Evolutionary conservation across 2,888 invertebrate species (phyloP).

Genomic region (Acholoe squamosa): DNA sequence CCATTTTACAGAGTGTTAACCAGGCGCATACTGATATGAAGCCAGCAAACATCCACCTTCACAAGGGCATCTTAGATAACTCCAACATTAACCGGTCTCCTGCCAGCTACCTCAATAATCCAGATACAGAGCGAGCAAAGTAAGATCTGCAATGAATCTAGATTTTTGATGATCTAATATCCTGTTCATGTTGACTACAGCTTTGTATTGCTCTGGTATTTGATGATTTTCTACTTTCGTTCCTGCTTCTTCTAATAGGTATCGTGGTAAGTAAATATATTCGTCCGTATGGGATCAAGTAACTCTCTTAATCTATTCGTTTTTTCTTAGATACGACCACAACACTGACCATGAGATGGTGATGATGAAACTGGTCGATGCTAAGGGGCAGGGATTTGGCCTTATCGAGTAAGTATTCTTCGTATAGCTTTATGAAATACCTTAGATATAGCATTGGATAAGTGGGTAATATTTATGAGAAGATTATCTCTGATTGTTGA

Average conservation of each 20-base stretch:
- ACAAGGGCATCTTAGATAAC: slow-evolving; percentile 86
- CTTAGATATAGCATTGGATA: too few species aligned
- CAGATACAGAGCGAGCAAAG: slow-evolving; percentile 89
- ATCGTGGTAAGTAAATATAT: too few species aligned
- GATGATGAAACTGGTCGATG: slow-evolving; percentile 89
- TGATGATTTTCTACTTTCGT: too few species aligned
- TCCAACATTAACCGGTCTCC: slow-evolving; percentile 95
- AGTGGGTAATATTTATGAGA: too few species aligned
- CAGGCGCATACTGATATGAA: slow-evolving; percentile 89
- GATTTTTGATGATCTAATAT: background rate
- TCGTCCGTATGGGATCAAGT: too few species aligned
- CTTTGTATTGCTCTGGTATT: too few species aligned
- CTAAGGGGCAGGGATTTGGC: slow-evolving; percentile 86
- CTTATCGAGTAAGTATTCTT: slow-evolving; percentile 86
- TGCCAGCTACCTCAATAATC: slow-evolving; percentile 91
- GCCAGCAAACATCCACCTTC: slow-evolving; percentile 87
- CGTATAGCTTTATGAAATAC: too few species aligned
- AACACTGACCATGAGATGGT: slow-evolving; percentile 92
- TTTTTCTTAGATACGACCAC: slow-evolving; percentile 87
- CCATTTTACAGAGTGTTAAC: slow-evolving; percentile 88
- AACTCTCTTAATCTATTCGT: slow-evolving; percentile 22
- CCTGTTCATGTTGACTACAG: too few species aligned
- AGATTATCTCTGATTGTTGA: too few species aligned
- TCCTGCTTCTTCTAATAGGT: too few species aligned
- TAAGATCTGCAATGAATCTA: slow-evolving; percentile 76